phyloP scores from a whole-genome alignment of 2,113 vertebrate genomes.

The Cebidichthys violaceus region DNA sequence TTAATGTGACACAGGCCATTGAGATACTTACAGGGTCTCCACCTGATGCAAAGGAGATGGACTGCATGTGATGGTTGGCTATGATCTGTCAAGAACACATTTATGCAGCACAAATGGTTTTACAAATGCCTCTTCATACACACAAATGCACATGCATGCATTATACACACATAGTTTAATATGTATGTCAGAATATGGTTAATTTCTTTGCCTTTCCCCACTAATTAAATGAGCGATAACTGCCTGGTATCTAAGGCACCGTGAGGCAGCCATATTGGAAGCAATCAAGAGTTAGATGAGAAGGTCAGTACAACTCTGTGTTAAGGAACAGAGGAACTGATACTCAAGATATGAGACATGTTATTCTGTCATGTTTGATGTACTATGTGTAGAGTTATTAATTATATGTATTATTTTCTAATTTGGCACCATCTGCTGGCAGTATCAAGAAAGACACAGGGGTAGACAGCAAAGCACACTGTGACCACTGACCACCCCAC shows the following conservation, averaged over 20 bases:
- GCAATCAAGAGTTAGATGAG: not conserved
- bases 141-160: not conserved
- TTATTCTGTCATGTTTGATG: not conserved
- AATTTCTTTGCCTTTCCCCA: not conserved
- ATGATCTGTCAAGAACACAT: slow-evolving; percentile 89
- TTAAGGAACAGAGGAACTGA: not conserved
- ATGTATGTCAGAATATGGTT: not conserved
- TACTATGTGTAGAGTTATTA: not conserved
- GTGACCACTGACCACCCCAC: not conserved
- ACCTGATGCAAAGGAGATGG: slow-evolving; percentile 98
- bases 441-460: not conserved
- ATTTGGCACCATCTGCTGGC: slow-evolving; percentile 42
- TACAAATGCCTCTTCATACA: not conserved
- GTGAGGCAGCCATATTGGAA: not conserved
- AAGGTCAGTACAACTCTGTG: not conserved
- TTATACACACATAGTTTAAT: not conserved
- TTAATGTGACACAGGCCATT: not conserved
- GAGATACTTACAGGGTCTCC: slow-evolving; percentile 92
- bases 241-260: not conserved
- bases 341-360: not conserved
- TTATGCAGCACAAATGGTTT: slow-evolving; percentile 14
- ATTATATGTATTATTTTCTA: not conserved
- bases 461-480: not conserved
- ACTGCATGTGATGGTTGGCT: slow-evolving; percentile 99
- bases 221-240: not conserved